Percentiles rank a stretch among this genome's conserved stretches.
phyloP scores from a whole-genome alignment of 2,113 vertebrate genomes.

The Alces alces region DNA sequence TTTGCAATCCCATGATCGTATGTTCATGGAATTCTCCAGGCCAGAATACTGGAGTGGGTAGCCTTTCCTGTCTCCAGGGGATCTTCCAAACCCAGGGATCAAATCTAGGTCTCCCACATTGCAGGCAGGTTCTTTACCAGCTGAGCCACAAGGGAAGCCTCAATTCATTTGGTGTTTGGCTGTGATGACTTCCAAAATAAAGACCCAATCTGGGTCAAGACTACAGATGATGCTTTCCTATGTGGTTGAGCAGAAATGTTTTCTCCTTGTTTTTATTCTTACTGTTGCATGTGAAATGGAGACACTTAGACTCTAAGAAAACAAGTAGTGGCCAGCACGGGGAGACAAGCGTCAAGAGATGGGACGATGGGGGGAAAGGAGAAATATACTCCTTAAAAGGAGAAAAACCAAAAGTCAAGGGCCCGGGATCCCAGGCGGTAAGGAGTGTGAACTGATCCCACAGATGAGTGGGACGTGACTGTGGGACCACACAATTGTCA shows the following conservation, averaged over 20 bases:
- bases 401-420: neutral
- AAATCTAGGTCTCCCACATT: accelerated
- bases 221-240: neutral
- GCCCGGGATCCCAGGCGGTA: neutral
- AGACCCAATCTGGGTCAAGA: neutral
- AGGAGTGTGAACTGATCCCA: neutral
- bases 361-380: neutral
- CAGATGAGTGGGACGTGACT: too few species aligned
- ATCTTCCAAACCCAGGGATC: neutral
- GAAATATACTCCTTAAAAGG: neutral
- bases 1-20: neutral
- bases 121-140: neutral
- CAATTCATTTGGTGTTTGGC: neutral
- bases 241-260: neutral
- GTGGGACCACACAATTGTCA: accelerated
- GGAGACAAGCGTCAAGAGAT: neutral
- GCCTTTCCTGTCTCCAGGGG: neutral
- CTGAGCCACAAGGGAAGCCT: neutral
- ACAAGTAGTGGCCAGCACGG: neutral
- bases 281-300: neutral
- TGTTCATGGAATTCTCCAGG: neutral
- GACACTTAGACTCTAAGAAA: neutral
- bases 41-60: neutral
- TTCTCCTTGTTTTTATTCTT: neutral
- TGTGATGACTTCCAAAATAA: neutral